A percentile compares a stretch with the other conserved stretches of the same genome.
These are phyloP conservation scores for Diuraphis noxia DNA, from an alignment of 1,140 invertebrate species.

Conservation along the genomic window DNA sequence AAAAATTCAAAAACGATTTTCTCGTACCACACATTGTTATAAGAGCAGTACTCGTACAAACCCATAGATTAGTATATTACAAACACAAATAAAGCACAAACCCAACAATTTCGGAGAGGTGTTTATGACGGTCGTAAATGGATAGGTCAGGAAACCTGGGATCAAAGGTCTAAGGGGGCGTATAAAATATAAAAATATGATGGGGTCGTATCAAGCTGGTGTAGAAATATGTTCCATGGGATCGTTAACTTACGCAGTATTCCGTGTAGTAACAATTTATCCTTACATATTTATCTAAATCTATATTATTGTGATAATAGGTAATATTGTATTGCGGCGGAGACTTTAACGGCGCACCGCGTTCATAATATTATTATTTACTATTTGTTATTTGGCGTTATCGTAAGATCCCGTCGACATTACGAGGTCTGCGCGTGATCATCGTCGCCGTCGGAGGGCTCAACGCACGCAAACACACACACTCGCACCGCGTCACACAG, in stretches of 20 bases:
- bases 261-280: neutral
- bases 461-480: neutral
- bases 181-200: neutral
- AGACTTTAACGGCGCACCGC: constrained; percentile 24
- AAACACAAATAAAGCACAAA: neutral
- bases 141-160: neutral
- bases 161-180: neutral
- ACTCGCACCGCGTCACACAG: neutral
- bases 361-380: neutral
- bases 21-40: neutral
- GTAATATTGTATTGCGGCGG: neutral
- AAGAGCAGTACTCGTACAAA: neutral
- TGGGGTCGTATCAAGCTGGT: neutral
- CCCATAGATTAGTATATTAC: too few species aligned
- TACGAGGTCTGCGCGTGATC: neutral
- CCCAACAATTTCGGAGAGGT: neutral
- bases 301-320: neutral
- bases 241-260: neutral
- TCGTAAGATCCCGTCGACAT: neutral
- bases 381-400: neutral
- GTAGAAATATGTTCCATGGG: neutral
- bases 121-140: neutral
- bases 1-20: neutral
- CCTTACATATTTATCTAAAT: neutral
- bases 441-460: neutral